Evolutionary conservation across 2,888 invertebrate genomes (phyloP).

Genomic region (Cephalotes varians): DNA sequence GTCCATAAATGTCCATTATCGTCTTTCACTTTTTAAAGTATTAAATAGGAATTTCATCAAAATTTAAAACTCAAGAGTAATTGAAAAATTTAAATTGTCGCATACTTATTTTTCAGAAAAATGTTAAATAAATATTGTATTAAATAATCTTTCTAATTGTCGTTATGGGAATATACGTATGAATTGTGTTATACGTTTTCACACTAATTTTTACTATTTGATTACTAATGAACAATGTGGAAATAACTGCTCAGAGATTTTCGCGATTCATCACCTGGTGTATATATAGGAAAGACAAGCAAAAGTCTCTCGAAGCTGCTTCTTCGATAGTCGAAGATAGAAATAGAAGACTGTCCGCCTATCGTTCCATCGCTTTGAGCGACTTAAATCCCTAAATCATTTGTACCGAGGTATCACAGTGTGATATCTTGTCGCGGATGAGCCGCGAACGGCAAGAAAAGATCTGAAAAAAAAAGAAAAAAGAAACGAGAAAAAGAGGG

Average conservation of each 20-base stretch:
- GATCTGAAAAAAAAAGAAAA: not conserved
- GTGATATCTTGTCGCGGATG: constrained; percentile 47
- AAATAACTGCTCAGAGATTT: not conserved
- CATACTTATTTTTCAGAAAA: not conserved
- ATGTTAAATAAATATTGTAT: not conserved
- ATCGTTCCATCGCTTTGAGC: not conserved
- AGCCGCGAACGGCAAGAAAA: not conserved
- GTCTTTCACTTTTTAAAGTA: not conserved
- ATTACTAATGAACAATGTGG: not conserved
- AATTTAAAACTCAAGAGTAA: not conserved
- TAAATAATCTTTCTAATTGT: not conserved
- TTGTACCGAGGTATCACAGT: constrained; percentile 46
- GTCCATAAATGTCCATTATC: not conserved
- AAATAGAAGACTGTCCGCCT: constrained; percentile 4
- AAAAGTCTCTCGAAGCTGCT: constrained; percentile 24
- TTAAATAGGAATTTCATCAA: not conserved
- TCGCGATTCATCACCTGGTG: not conserved
- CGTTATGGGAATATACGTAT: not conserved
- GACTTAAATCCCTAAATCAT: constrained; percentile 23
- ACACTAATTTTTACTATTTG: not conserved
- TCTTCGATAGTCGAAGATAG: not conserved
- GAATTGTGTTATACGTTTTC: not conserved
- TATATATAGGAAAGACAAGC: not conserved
- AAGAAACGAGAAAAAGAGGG: not conserved
- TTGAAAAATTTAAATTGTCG: not conserved